A percentile compares a stretch with the other conserved stretches of the same genome.
phyloP scores from a whole-genome alignment of 2,113 vertebrate genomes.

The Ailurus styani region DNA sequence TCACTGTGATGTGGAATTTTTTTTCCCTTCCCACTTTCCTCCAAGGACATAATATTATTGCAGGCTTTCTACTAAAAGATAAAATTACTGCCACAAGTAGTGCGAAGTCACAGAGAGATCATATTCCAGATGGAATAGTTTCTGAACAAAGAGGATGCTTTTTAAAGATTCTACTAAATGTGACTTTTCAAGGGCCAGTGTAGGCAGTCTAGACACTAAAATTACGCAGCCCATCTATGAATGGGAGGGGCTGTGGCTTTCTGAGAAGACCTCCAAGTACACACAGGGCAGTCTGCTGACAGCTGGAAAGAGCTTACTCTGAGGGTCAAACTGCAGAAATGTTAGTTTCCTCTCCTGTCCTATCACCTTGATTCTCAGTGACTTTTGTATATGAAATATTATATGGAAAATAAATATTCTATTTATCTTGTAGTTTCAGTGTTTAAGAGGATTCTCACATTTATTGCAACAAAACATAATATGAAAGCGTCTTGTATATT shows the following conservation, averaged over 20 bases:
- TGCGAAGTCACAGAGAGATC: conserved; percentile 54
- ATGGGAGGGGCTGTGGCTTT: neutral
- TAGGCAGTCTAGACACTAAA: conserved; percentile 1
- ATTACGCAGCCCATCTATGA: neutral
- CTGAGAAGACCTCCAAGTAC: neutral
- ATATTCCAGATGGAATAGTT: conserved; percentile 56
- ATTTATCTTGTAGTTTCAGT: neutral
- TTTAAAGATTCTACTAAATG: conserved; percentile 61
- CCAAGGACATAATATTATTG: conserved; percentile 63
- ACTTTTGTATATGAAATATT: neutral
- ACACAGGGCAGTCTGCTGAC: neutral
- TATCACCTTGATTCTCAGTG: neutral
- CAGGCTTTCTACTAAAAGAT: conserved; percentile 54
- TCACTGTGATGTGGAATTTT: conserved; percentile 38
- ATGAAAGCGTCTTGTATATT: neutral
- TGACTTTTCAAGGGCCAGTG: conserved; percentile 30
- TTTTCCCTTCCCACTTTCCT: conserved; percentile 19
- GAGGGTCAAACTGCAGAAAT: neutral
- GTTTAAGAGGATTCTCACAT: conserved; percentile 13
- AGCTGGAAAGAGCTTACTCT: neutral
- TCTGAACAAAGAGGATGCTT: conserved; percentile 59
- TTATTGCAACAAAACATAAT: neutral
- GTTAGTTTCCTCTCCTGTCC: neutral
- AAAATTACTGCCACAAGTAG: conserved; percentile 58
- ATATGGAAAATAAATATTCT: neutral